Base-by-base conservation (phyloP, 2,888 invertebrate genomes). In the Drosophila borborema region DNA sequence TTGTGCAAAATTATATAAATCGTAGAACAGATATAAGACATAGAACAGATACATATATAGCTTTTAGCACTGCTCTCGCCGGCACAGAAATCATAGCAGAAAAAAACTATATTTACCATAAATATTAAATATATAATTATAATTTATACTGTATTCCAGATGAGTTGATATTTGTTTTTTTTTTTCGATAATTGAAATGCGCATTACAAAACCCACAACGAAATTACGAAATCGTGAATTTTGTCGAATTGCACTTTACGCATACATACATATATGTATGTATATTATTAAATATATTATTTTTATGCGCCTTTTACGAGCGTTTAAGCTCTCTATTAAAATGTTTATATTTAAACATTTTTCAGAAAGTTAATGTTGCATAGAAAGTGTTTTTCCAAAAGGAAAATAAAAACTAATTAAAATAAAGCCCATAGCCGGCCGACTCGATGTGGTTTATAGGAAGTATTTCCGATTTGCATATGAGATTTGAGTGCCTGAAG, bases 401-500 rank as follows among this genome's bases (percentile, higher is more conserved):
- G 28, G 5, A 2, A n/a, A 49, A 16, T 40, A 8, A 18, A 38
- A 54, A 41, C 40, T 41, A 41, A 55, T 55, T 55, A 55, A 31
- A 55, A 28, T n/a, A 16, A 36, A 34, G 40, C 9, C 9, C 4
- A 38, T 34, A 18, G 8, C 28, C 51, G 34, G 7, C 28, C 34
- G 51, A 18, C 23, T 14, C 7, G 18, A 28, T 41, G 23, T 41
- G 28, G 7, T 9, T 9, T 64, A 66, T 72, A 65, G 69, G 68
- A 79, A 70, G 40, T 61, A 62, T 66, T 77, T 85, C 61, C 67
- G 86, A 74, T 87, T 85, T 82, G 80, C 82, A 85, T 87, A 83
- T 77, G 66, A 71, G 81, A 71, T 68, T 66, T 55, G 64, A 43
- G 41, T 51, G 69, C 59, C 61, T 31, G n/a, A 40, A 64, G 59